These are phyloP conservation scores for Taxidea taxus DNA, from an alignment of 2,113 vertebrate species.

Conservation along the genomic window DNA sequence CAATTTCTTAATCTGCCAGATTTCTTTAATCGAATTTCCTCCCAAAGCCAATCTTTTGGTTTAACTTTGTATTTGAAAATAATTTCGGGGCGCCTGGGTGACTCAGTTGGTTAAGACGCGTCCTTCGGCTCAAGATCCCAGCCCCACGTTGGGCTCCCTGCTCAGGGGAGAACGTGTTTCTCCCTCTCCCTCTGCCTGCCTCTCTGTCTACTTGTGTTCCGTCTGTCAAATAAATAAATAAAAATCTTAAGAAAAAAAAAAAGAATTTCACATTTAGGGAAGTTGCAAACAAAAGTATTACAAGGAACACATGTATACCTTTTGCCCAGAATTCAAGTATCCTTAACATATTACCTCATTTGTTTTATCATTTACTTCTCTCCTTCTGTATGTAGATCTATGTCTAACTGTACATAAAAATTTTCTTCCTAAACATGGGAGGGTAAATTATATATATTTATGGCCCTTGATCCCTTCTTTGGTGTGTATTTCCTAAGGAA, in stretches of 20 bases:
- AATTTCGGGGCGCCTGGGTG: not conserved
- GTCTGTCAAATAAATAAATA: too few species aligned
- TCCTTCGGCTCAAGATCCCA: too few species aligned
- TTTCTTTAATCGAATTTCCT: not conserved
- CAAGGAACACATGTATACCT: not conserved
- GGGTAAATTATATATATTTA: not conserved
- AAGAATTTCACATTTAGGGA: not conserved
- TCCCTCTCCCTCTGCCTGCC: too few species aligned
- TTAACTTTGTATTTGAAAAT: constrained; percentile 4
- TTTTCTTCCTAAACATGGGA: not conserved
- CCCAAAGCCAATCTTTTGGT: not conserved
- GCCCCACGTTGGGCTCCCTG: too few species aligned
- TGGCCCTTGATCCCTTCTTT: not conserved
- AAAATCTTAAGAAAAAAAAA: not conserved
- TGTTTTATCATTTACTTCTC: not conserved
- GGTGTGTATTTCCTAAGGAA: not conserved
- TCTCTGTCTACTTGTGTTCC: too few species aligned
- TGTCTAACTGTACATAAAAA: not conserved
- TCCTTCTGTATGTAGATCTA: not conserved
- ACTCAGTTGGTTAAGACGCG: too few species aligned
- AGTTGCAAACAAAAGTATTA: not conserved
- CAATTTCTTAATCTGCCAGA: not conserved
- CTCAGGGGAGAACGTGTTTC: too few species aligned
- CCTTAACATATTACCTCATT: not conserved
- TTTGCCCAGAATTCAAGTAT: constrained; percentile 12